Base-by-base conservation (phyloP, 2,797 vertebrate genomes). In the Phrynocephalus vlangalii region DNA sequence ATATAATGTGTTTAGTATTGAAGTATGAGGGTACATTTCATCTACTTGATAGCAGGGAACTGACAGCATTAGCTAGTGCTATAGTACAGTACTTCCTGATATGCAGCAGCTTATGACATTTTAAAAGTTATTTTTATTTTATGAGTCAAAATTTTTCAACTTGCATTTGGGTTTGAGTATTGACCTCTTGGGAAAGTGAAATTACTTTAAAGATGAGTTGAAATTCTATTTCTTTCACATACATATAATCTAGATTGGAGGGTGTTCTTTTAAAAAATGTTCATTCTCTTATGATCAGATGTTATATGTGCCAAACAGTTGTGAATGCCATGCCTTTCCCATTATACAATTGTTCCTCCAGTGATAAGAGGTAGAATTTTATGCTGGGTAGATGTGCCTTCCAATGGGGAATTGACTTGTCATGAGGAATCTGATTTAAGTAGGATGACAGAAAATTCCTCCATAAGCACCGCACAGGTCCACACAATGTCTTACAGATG, bases 1-100 rank as follows among this genome's bases (percentile, higher is more conserved):
- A 63, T 5, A 63, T 20, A 56, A 56, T 13, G 80, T 88, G 8
- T 83, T 84, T 88, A 90, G 63, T 77, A 2, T 72, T 86, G n/a
- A 78, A 87, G 28, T 38, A 82, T 66, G 56, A 26, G 52, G 79
- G 0, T 90, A 91, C 56, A 79, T 79, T 0, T 66, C 75, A 83
- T 16, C 79, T 90, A 33, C 78, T 77, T 82, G 70, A 83, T 66
- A 87, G 83, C 70, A 82, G 20, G 48, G 5, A 8, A 1, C 28
- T 1, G 1, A 3, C 33, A 89, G 20, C 56, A 77, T 84, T 73
- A 73, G 28, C 1, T 44, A 18, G 13, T 50, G 22, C 18, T 84
- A 22, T 10, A 63, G 18, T 44, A 33, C 30, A 75, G 10, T 73
- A 60, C 20, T 83, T 72, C 6, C 24, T 72, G 48, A 44, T 11